phyloP scores from a whole-genome alignment of 23 tunicate genomes.

The Ascidia mentula region DNA sequence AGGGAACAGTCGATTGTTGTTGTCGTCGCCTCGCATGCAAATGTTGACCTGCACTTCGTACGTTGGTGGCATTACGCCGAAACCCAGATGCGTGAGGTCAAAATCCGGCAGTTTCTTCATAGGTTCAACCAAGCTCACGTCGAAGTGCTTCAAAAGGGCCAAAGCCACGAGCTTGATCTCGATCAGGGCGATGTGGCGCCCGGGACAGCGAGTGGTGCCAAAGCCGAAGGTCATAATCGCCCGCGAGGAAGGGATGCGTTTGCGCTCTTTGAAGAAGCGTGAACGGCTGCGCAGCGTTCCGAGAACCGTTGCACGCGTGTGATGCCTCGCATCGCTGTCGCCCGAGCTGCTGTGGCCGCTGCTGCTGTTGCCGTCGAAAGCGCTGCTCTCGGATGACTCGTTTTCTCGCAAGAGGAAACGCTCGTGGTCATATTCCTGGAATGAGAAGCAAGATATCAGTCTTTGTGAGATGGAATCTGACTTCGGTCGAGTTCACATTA shows the following conservation, averaged over 20 bases:
- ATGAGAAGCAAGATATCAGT: too few relatives aligned
- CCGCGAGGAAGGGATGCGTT: constrained; percentile 13
- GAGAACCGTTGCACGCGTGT: not conserved
- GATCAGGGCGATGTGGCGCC: constrained; percentile 40
- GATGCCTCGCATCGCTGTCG: not conserved
- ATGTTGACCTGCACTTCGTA: constrained; percentile 12
- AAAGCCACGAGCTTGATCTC: constrained; percentile 39
- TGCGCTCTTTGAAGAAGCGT: constrained; percentile 23
- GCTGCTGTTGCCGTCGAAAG: not conserved
- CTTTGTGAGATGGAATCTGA: too few relatives aligned
- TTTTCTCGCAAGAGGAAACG: constrained; percentile 4
- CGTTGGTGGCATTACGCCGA: constrained; percentile 55
- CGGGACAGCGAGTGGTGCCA: constrained; percentile 32
- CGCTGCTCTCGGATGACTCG: too few relatives aligned
- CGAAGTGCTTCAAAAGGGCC: constrained; percentile 12
- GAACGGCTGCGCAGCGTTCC: not conserved
- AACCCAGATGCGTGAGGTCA: constrained; percentile 45
- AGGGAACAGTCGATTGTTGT: not conserved
- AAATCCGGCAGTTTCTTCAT: constrained; percentile 9
- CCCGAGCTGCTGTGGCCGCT: not conserved
- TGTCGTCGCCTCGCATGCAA: not conserved
- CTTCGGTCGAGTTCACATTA: too few relatives aligned
- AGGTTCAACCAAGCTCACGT: not conserved
- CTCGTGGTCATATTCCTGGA: constrained; percentile 18
- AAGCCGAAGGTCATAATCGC: constrained; percentile 36